Evolutionary conservation across 2,888 invertebrate species (phyloP).

Genomic region (Sycophila texana): DNA sequence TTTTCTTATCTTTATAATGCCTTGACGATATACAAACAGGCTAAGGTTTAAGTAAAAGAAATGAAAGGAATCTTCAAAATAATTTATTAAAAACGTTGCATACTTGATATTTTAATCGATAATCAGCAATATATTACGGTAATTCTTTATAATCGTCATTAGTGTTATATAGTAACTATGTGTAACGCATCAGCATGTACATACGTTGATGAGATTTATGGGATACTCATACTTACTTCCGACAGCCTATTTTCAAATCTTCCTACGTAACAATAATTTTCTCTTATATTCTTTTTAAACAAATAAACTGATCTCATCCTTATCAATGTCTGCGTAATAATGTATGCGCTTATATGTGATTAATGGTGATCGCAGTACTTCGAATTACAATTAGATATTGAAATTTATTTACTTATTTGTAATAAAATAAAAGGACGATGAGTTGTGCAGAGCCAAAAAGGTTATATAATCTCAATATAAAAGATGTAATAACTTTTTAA

Average conservation of each 20-base stretch:
- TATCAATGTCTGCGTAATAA: too few relatives aligned
- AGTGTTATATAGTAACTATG: slow-evolving; percentile 71
- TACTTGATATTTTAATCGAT: slow-evolving; percentile 70
- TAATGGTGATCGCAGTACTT: too few relatives aligned
- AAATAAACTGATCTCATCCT: not conserved
- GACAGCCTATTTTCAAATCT: slow-evolving; percentile 44
- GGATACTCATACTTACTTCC: slow-evolving; percentile 47
- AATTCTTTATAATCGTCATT: slow-evolving; percentile 61
- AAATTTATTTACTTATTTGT: too few relatives aligned
- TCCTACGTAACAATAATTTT: slow-evolving; percentile 47
- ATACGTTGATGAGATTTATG: slow-evolving; percentile 61
- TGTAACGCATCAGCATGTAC: slow-evolving; percentile 71
- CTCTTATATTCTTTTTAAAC: slow-evolving; percentile 7
- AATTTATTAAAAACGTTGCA: slow-evolving; percentile 74
- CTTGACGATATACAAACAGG: not conserved
- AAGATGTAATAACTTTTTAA: too few relatives aligned
- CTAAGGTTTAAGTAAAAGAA: slow-evolving; percentile 53
- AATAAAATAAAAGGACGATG: too few relatives aligned
- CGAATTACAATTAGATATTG: too few relatives aligned
- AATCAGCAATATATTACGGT: slow-evolving; percentile 63
- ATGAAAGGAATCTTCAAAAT: slow-evolving; percentile 69
- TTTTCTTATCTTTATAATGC: not conserved
- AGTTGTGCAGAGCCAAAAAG: too few relatives aligned
- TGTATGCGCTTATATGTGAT: too few relatives aligned
- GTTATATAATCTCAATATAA: too few relatives aligned